Evolutionary conservation across 2,113 vertebrate genomes (phyloP), one percentile per base, ranked within the genome.

Genomic region (Halichoeres trimaculatus): DNA sequence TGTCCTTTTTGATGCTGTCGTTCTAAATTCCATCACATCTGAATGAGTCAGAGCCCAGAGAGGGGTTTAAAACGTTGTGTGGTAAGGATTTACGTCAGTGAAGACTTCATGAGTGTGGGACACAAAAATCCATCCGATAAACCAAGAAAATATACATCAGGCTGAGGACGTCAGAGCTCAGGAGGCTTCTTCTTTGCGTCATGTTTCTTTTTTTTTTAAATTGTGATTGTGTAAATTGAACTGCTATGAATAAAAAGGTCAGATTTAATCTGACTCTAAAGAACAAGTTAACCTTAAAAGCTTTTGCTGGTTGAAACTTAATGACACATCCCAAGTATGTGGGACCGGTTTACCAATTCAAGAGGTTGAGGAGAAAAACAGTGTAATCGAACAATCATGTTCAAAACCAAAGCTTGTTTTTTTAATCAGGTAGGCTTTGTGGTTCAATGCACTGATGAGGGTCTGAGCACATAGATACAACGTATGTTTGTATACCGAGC

Each of bases 391-490:
- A 6, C 30, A 30, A 6, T 30, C 30, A 30, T 30, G 30, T 30
- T 3, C 30, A 30, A 6, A 30, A 30, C 36, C 35, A 47, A 20
- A 10, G 26, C 63, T 26, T 62, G 16, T 53, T 36, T 48, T 56
- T 22, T 19, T 45, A 16, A 1, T 6, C 43, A 45, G 43, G 43
- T 14, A 17, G 16, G 43, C 17, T 7, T 48, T 36, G 35, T 2
- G 48, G 41, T 36, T 78, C 65, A 78, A 19, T 45, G 52, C 57
- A 54, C 43, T 12, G 2, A 54, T 71, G 71, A 84, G 20, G 43
- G 8, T 80, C 69, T 72, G 62, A 59, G 26, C 43, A 77, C 35
- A 51, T 34, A 60, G 77, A 81, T 85, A 72, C 11, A 34, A 16
- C 35, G 14, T 19, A 17, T 52, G 24, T 66, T 53, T 26, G 66